Conservation (phyloP, 2,797 vertebrate species). For the Loriculus beryllinus region DNA sequence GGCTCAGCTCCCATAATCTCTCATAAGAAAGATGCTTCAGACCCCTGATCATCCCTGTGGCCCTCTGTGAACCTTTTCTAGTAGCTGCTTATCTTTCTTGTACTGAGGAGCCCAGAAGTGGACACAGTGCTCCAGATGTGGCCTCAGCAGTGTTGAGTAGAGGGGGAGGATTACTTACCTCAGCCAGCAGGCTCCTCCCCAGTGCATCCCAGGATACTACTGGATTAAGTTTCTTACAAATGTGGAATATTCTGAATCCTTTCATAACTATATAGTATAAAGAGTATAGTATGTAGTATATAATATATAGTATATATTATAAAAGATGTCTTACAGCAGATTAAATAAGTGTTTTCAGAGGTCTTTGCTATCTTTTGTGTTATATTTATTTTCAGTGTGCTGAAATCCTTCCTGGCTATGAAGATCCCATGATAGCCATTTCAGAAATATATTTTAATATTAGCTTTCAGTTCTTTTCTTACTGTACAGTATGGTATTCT, state of each 20-base stretch:
- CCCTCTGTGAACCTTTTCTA: not conserved
- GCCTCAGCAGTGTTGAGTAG: not conserved
- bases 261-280: not conserved
- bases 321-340: not conserved
- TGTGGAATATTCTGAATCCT: not conserved
- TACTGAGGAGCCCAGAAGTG: not conserved
- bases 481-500: not conserved
- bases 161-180: not conserved
- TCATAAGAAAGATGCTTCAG: not conserved
- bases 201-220: not conserved
- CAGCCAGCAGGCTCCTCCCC: not conserved
- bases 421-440: not conserved
- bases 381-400: not conserved
- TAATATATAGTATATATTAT: too few relatives aligned
- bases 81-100: not conserved
- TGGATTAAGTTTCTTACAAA: not conserved
- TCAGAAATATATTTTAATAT: not conserved
- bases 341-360: not conserved
- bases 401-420: not conserved
- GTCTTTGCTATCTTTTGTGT: not conserved
- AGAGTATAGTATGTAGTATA: too few relatives aligned
- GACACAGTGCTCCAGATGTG: not conserved
- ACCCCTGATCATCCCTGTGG: not conserved
- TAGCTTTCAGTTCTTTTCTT: not conserved
- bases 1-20: not conserved